phyloP scores from a whole-genome alignment of 2,888 invertebrate species.

The Megaustenia siamemsis region DNA sequence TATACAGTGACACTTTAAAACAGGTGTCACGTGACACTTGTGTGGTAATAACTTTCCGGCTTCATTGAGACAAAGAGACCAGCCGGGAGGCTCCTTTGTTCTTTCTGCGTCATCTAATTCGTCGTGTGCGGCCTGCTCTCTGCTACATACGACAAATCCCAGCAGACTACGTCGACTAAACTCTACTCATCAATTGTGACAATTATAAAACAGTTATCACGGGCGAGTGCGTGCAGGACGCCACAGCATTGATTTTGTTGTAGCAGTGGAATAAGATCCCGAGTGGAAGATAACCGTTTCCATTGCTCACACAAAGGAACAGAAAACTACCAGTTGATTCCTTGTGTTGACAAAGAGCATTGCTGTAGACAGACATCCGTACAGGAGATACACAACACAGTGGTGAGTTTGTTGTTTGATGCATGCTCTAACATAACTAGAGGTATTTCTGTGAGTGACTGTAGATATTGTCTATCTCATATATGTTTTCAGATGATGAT shows the following conservation, averaged over 20 bases:
- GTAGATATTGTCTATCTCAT: too few species aligned
- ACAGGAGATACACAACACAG: neutral
- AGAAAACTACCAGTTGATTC: neutral
- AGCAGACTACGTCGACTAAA: neutral
- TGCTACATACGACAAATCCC: too few species aligned
- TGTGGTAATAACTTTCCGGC: too few species aligned
- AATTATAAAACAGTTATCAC: neutral
- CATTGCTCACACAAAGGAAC: neutral
- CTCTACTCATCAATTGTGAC: neutral
- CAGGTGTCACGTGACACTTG: too few species aligned
- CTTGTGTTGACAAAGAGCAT: neutral
- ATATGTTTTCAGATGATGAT: too few species aligned
- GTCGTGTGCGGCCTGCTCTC: too few species aligned
- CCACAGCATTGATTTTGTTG: neutral
- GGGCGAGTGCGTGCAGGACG: neutral
- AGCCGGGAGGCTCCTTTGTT: too few species aligned
- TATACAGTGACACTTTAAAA: too few species aligned
- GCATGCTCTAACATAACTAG: too few species aligned
- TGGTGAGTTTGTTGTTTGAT: neutral
- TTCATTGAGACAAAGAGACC: too few species aligned
- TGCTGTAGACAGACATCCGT: neutral
- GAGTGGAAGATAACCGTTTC: neutral
- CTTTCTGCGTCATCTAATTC: too few species aligned
- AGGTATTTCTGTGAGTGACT: too few species aligned
- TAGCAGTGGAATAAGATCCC: neutral